Evolutionary conservation across 2,888 invertebrate genomes (phyloP).

Genomic region (Rosalia funebris): DNA sequence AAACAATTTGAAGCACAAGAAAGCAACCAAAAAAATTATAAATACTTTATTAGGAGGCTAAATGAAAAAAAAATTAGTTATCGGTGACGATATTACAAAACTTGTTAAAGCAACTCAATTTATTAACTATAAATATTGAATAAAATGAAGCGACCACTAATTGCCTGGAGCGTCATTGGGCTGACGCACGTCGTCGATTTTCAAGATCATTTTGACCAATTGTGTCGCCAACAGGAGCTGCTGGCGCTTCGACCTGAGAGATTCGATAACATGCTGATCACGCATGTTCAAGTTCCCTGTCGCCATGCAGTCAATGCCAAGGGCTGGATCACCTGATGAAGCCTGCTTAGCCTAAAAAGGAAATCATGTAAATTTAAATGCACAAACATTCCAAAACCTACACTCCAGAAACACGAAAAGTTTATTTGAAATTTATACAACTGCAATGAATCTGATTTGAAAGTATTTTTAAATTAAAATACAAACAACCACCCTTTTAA

Average conservation of each 20-base stretch:
- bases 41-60: conserved; percentile 15
- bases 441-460: too few species aligned
- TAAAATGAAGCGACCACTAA: conserved; percentile 15
- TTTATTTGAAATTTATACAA: too few species aligned
- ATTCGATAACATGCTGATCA: conserved; percentile 94
- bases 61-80: conserved; percentile 1
- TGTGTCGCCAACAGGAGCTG: conserved; percentile 97
- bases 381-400: too few species aligned
- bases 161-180: conserved; percentile 45
- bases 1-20: background rate
- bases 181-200: conserved; percentile 91
- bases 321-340: conserved; percentile 81
- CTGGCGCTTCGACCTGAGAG: conserved; percentile 95
- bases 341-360: conserved; percentile 77
- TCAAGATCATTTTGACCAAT: conserved; percentile 98
- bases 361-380: too few species aligned
- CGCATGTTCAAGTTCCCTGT: conserved; percentile 90
- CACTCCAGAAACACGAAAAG: too few species aligned
- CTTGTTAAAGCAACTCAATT: conserved; percentile 4
- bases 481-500: too few species aligned
- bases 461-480: too few species aligned
- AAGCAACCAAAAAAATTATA: background rate
- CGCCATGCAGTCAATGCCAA: conserved; percentile 96
- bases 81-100: conserved; percentile 6
- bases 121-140: conserved; percentile 13